phyloP scores from a whole-genome alignment of 2,888 invertebrate genomes.

The Stenoptilia bipunctidactyla region DNA sequence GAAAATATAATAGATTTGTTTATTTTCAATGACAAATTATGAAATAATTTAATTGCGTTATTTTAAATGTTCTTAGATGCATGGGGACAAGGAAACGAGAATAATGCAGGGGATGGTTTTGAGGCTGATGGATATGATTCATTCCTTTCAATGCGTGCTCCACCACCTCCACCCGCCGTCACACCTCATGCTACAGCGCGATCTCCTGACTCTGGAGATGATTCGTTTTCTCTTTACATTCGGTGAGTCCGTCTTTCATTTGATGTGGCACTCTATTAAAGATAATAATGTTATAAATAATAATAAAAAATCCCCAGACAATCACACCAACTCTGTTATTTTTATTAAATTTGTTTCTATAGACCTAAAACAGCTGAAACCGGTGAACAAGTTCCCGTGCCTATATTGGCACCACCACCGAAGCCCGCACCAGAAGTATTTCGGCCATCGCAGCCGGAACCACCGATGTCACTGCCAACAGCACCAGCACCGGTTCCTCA shows the following conservation, averaged over 20 bases:
- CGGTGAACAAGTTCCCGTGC: not conserved
- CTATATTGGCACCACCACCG: not conserved
- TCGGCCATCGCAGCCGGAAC: constrained; percentile 54
- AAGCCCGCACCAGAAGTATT: constrained; percentile 53
- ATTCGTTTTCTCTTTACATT: constrained; percentile 86
- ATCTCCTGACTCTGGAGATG: constrained; percentile 84
- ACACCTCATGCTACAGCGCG: constrained; percentile 74
- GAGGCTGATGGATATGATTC: constrained; percentile 83
- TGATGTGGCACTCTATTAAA: no score
- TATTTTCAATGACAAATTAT: not conserved
- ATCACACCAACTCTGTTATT: no score
- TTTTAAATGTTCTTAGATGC: constrained; percentile 26
- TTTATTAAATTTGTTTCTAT: no score
- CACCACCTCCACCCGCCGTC: constrained; percentile 76
- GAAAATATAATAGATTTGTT: not conserved
- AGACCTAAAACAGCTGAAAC: constrained; percentile 69
- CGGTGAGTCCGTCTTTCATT: no score
- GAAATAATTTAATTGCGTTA: not conserved
- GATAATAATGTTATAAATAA: no score
- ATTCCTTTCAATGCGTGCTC: constrained; percentile 84
- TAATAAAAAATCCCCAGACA: no score
- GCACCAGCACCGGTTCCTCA: constrained; percentile 55
- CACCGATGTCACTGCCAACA: constrained; percentile 80
- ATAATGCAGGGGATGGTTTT: constrained; percentile 70
- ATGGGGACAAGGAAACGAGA: constrained; percentile 37